Evolutionary conservation across 2,113 vertebrate species (phyloP).

Genomic region (Phyllopteryx taeniolatus): DNA sequence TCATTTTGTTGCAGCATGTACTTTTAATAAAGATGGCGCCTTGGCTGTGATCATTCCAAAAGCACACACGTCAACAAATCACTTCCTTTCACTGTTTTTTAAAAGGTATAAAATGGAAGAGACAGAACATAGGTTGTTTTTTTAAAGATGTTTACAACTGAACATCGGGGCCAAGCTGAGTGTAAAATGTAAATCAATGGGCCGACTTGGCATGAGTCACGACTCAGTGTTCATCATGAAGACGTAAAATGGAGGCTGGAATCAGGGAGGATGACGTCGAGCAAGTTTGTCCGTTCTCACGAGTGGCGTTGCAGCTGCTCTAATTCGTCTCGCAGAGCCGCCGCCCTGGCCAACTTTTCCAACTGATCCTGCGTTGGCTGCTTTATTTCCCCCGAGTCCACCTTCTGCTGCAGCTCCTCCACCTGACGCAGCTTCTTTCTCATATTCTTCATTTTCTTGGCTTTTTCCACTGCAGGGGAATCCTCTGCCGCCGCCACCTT

Average conservation of each 20-base stretch:
- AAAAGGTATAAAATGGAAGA: slow-evolving; percentile 46
- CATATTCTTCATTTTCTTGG: slow-evolving; percentile 87
- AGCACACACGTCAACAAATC: slow-evolving; percentile 23
- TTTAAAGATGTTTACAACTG: slow-evolving; percentile 40
- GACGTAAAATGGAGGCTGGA: slow-evolving; percentile 31
- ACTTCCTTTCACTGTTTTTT: neutral
- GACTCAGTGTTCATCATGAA: slow-evolving; percentile 15
- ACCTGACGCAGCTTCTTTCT: slow-evolving; percentile 91
- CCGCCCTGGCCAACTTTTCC: slow-evolving; percentile 83
- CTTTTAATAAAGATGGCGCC: slow-evolving; percentile 33
- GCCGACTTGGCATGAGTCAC: neutral
- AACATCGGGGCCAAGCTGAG: neutral
- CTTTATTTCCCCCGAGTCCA: slow-evolving; percentile 83
- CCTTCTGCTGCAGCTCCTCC: slow-evolving; percentile 86
- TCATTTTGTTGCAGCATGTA: slow-evolving; percentile 18
- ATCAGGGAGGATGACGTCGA: slow-evolving; percentile 30
- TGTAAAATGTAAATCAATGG: neutral
- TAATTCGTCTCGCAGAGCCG: slow-evolving; percentile 78
- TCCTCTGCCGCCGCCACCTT: slow-evolving; percentile 26
- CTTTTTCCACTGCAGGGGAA: slow-evolving; percentile 68
- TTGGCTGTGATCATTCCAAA: slow-evolving; percentile 8
- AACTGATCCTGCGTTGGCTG: slow-evolving; percentile 85
- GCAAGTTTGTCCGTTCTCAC: slow-evolving; percentile 46
- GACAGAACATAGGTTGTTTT: slow-evolving; percentile 33
- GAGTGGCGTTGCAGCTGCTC: slow-evolving; percentile 77